Evolutionary conservation across 2,113 vertebrate species (phyloP).

Genomic region (Saguinus imperator): DNA sequence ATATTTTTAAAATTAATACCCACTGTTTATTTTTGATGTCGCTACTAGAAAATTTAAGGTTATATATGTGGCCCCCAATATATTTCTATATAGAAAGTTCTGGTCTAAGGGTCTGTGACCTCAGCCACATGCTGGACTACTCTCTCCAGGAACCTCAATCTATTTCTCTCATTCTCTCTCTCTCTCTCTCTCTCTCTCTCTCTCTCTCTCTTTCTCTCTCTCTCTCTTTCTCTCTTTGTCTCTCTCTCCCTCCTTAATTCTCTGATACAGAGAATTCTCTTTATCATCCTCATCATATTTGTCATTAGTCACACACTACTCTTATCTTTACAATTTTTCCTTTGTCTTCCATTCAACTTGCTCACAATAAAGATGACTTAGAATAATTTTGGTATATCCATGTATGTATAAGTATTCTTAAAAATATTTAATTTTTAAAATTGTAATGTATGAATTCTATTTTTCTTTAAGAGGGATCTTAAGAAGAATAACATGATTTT

Average conservation of each 20-base stretch:
- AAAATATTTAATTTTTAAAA: background rate
- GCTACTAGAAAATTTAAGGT: background rate
- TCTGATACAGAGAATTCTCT: background rate
- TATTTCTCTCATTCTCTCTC: background rate
- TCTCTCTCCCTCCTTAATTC: background rate
- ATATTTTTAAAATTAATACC: background rate
- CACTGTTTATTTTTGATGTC: background rate
- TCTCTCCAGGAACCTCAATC: background rate
- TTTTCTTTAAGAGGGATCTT: conserved; percentile 13
- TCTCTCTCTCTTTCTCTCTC: background rate
- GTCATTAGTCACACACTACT: background rate
- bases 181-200: background rate
- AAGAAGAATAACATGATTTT: background rate
- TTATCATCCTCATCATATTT: background rate
- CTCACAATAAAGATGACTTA: background rate
- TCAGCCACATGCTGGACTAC: background rate
- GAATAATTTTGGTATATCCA: background rate
- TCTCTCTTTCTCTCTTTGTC: too few relatives aligned
- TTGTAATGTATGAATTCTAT: background rate
- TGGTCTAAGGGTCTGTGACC: background rate
- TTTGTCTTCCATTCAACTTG: background rate
- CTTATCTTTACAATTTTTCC: background rate
- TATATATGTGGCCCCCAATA: background rate
- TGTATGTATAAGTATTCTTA: background rate
- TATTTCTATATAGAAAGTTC: background rate